A percentile compares a stretch with the other conserved stretches of the same genome.
These are phyloP conservation scores for Torymus auratus DNA, from an alignment of 2,888 invertebrate species.

Conservation along the genomic window DNA sequence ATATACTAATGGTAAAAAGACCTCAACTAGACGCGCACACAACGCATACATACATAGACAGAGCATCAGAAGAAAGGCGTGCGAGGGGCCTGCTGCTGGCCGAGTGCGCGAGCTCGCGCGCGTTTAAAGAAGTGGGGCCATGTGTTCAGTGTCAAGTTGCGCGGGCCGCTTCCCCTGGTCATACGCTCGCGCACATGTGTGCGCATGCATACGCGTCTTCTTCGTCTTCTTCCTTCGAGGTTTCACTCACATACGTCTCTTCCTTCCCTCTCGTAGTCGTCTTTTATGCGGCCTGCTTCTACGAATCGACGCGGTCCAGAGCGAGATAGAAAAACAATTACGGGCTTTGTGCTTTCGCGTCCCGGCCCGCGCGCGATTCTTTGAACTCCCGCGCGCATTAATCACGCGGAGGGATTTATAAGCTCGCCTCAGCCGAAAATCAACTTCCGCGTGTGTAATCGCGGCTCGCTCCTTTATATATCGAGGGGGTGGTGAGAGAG, in stretches of 20 bases:
- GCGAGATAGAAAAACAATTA: constrained; percentile 58
- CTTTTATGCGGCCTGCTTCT: constrained; percentile 50
- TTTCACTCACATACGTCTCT: not conserved
- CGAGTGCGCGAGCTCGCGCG: constrained; percentile 66
- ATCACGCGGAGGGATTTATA: constrained; percentile 38
- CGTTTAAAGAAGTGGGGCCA: constrained; percentile 75
- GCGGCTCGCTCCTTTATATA: not conserved
- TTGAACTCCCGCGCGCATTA: constrained; percentile 45
- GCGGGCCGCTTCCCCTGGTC: constrained; percentile 57
- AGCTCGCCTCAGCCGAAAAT: constrained; percentile 7
- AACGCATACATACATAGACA: too few relatives aligned
- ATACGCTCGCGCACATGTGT: too few relatives aligned
- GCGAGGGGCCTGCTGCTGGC: constrained; percentile 65
- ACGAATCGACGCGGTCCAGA: constrained; percentile 31
- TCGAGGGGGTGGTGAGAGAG: too few relatives aligned
- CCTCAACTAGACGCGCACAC: too few relatives aligned
- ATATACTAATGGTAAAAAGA: too few relatives aligned
- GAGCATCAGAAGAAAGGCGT: constrained; percentile 51
- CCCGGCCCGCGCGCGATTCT: constrained; percentile 29
- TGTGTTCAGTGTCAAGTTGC: constrained; percentile 77
- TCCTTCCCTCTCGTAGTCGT: constrained; percentile 47
- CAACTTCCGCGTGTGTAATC: constrained; percentile 30
- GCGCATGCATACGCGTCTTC: constrained; percentile 1
- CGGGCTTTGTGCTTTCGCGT: constrained; percentile 45
- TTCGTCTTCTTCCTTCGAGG: constrained; percentile 20